These are phyloP conservation scores for Graphium colonna DNA, from an alignment of 2,888 invertebrate genomes.

Conservation along the genomic window DNA sequence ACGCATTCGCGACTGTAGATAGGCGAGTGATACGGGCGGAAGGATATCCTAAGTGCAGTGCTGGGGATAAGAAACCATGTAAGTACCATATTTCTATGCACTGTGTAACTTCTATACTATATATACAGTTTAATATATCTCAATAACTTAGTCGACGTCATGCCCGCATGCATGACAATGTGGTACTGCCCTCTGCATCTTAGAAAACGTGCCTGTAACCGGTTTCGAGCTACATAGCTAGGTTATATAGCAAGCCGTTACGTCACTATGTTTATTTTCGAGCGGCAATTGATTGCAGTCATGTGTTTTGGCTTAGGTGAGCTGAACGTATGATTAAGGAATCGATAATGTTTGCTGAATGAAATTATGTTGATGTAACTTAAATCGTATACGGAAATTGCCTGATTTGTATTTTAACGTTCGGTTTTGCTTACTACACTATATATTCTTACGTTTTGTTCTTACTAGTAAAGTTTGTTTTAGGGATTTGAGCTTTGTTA, in stretches of 20 bases:
- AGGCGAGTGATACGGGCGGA: conserved; percentile 76
- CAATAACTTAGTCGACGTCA: conserved; percentile 38
- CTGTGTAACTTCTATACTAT: too few relatives aligned
- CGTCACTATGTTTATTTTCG: background rate
- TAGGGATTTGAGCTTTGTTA: too few relatives aligned
- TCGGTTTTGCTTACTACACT: too few relatives aligned
- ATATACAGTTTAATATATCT: conserved; percentile 16
- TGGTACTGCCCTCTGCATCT: conserved; percentile 35
- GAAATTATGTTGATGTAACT: background rate
- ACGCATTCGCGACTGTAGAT: conserved; percentile 78
- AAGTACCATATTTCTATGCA: too few relatives aligned
- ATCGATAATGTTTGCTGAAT: background rate
- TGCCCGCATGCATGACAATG: conserved; percentile 34
- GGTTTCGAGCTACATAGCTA: conserved; percentile 16
- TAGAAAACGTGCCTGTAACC: conserved; percentile 17
- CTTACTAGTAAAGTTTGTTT: too few relatives aligned
- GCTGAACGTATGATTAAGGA: background rate
- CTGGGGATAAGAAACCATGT: conserved; percentile 21
- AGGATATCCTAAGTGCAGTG: conserved; percentile 60
- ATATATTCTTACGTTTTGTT: too few relatives aligned
- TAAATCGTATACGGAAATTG: conserved; percentile 9
- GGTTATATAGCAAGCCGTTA: background rate
- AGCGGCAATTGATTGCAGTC: background rate
- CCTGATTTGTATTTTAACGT: too few relatives aligned
- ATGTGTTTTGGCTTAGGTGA: background rate